Evolutionary conservation across 2,888 invertebrate genomes (phyloP).

Genomic region (Nemurella pictetii): DNA sequence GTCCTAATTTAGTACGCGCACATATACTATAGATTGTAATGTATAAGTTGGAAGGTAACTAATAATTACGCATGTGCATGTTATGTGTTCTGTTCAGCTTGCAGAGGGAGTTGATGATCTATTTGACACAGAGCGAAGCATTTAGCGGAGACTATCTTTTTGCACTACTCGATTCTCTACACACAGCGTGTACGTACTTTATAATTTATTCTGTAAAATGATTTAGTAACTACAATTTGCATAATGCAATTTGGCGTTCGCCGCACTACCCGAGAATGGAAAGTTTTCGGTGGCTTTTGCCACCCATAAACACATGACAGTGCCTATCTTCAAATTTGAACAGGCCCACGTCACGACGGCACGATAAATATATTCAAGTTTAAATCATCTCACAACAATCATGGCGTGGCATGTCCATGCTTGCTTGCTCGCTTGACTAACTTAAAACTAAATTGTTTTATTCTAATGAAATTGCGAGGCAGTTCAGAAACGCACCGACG

Average conservation of each 20-base stretch:
- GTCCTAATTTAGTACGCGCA: neutral
- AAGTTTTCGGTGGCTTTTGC: neutral
- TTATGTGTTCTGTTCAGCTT: neutral
- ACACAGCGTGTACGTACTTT: neutral
- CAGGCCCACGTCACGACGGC: neutral
- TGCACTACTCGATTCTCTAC: neutral
- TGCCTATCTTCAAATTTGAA: neutral
- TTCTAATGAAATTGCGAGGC: neutral
- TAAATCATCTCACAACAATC: constrained; percentile 1
- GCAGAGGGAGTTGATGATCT: neutral
- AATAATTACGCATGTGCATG: neutral
- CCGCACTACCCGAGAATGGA: neutral
- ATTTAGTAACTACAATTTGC: constrained; percentile 15
- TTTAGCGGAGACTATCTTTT: neutral
- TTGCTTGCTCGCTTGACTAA: neutral
- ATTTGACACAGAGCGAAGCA: neutral
- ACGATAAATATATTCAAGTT: neutral
- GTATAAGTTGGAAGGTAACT: neutral
- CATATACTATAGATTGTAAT: neutral
- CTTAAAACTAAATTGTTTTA: neutral
- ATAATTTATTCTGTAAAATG: constrained; percentile 15
- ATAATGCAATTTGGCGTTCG: constrained; percentile 16
- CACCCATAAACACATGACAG: constrained; percentile 1
- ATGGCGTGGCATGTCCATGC: neutral
- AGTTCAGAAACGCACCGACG: neutral